Conservation (phyloP, 23 tunicate genomes). For the Styela clava region DNA sequence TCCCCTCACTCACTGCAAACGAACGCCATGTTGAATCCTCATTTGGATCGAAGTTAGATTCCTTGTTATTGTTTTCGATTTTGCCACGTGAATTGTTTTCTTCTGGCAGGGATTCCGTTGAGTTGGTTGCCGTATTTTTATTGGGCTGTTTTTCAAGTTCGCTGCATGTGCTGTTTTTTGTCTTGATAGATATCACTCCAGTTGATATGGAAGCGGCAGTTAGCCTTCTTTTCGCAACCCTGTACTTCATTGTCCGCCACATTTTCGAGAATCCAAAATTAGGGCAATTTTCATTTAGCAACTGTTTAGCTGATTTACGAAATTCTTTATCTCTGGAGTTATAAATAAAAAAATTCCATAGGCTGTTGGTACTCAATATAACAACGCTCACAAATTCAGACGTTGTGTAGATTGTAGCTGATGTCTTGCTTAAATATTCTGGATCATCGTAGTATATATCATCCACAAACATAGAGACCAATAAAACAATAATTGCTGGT, state of each 20-base stretch:
- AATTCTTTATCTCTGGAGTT: conserved; percentile 50
- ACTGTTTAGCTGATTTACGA: background rate
- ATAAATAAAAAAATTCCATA: conserved; percentile 79
- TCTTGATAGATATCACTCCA: background rate
- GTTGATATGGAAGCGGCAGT: background rate
- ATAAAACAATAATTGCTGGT: conserved; percentile 36
- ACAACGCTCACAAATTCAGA: conserved; percentile 31
- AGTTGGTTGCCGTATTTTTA: background rate
- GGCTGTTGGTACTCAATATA: conserved; percentile 49
- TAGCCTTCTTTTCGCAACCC: background rate
- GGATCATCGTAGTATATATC: conserved; percentile 31
- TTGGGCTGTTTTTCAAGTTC: background rate
- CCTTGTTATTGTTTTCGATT: background rate
- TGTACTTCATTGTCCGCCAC: background rate
- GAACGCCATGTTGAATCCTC: background rate
- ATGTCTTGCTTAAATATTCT: conserved; percentile 18
- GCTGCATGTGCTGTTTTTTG: no score
- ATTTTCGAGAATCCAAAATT: background rate
- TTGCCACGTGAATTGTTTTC: background rate
- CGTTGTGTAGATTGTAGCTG: conserved; percentile 19
- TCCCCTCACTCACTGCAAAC: background rate
- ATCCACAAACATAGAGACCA: conserved; percentile 20
- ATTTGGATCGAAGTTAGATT: background rate
- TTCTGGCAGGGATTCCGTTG: background rate
- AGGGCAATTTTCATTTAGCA: background rate